Conservation (phyloP, 2,888 invertebrate genomes). For the Cerceris ruficornis region DNA sequence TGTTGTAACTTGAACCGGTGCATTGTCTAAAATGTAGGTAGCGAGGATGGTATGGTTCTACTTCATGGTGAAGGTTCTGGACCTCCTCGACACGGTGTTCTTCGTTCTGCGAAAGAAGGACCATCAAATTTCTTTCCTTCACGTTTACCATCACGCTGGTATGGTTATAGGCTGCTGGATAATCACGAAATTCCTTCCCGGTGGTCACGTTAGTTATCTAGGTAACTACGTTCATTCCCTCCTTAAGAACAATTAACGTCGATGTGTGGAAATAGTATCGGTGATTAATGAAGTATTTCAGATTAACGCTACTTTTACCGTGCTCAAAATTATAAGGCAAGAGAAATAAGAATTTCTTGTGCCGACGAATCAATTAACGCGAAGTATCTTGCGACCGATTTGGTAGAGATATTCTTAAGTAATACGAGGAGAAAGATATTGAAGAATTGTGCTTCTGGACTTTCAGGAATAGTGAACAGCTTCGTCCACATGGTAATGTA, state of each 20-base stretch:
- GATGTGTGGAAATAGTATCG: too few species aligned
- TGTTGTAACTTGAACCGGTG: too few species aligned
- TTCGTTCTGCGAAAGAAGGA: conserved; percentile 93
- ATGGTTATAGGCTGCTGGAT: conserved; percentile 89
- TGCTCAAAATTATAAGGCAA: too few species aligned
- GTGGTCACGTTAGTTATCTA: conserved; percentile 80
- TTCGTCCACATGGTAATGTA: conserved; percentile 93
- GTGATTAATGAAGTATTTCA: too few species aligned
- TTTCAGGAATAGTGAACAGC: conserved; percentile 86
- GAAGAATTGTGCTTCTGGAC: not conserved
- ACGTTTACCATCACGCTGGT: conserved; percentile 93
- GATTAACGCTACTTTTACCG: too few species aligned
- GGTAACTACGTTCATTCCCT: conserved; percentile 61
- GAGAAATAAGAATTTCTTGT: too few species aligned
- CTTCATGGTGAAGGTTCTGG: conserved; percentile 87
- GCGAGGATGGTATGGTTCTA: conserved; percentile 86
- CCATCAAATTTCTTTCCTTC: conserved; percentile 91
- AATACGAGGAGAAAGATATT: too few species aligned
- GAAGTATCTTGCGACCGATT: too few species aligned
- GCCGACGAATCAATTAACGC: too few species aligned
- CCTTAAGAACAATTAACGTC: too few species aligned
- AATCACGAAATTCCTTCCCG: conserved; percentile 84
- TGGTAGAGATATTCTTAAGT: too few species aligned
- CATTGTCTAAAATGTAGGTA: conserved; percentile 73
- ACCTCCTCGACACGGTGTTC: conserved; percentile 91